phyloP scores from a whole-genome alignment of 1,140 invertebrate species.

The Zophobas atratus region DNA sequence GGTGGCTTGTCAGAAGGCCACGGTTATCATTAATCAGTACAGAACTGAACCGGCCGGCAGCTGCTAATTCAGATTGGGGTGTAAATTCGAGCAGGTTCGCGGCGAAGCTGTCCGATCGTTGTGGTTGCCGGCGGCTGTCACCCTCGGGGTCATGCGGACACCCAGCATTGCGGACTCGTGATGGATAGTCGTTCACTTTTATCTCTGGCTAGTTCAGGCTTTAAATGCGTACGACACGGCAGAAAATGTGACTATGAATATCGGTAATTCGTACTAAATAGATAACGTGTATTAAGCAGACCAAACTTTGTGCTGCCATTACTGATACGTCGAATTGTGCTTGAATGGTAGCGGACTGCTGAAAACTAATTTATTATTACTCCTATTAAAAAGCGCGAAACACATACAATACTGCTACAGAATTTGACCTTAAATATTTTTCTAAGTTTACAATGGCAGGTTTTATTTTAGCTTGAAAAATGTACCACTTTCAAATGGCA shows the following conservation, averaged over 20 bases:
- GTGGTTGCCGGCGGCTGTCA: constrained; percentile 32
- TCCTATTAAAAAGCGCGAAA: too few species aligned
- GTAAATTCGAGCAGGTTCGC: constrained; percentile 35
- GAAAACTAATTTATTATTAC: too few species aligned
- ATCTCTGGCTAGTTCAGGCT: constrained; percentile 28
- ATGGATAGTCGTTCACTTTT: constrained; percentile 45
- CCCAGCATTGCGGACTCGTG: constrained; percentile 40
- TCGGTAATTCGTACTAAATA: constrained; percentile 28
- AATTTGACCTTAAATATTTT: too few species aligned
- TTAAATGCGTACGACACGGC: constrained; percentile 45
- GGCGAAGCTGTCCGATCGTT: constrained; percentile 40
- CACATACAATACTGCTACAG: too few species aligned
- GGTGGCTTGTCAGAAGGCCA: constrained; percentile 31
- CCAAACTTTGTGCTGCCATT: too few species aligned
- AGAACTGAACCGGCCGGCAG: constrained; percentile 30
- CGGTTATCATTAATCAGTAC: constrained; percentile 43
- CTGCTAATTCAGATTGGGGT: constrained; percentile 46
- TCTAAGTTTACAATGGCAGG: too few species aligned
- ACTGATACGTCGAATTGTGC: too few species aligned
- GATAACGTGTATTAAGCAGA: too few species aligned
- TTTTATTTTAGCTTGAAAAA: too few species aligned
- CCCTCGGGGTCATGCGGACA: constrained; percentile 19
- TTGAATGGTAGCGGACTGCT: too few species aligned
- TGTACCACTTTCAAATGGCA: too few species aligned
- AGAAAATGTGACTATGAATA: constrained; percentile 31